phyloP scores from a whole-genome alignment of 37 sponge, comb jelly and placozoan genomes.

The Agelas oroides region DNA sequence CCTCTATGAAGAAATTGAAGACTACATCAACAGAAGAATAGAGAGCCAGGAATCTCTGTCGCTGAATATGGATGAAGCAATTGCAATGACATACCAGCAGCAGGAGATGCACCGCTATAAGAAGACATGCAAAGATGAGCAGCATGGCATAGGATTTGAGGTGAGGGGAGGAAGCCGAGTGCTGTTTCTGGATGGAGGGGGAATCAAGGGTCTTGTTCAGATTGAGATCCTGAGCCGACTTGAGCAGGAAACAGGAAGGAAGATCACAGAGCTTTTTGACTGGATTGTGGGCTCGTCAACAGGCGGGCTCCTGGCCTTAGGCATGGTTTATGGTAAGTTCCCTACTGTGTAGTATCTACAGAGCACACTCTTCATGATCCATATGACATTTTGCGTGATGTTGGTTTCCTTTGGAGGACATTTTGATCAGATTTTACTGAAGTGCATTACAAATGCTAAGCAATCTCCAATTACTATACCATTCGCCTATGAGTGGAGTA shows the following conservation, averaged over 20 bases:
- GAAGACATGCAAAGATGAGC: neutral
- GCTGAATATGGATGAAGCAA: slow-evolving; percentile 27
- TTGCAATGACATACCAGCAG: slow-evolving; percentile 30
- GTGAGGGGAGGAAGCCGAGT: slow-evolving; percentile 30
- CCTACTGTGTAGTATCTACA: too few species aligned
- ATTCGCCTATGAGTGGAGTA: too few species aligned
- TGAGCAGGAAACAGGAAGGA: slow-evolving; percentile 35
- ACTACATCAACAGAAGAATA: slow-evolving; percentile 21
- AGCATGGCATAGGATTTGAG: neutral
- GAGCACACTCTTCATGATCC: too few species aligned
- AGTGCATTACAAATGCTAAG: too few species aligned
- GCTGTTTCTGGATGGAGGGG: slow-evolving; percentile 66
- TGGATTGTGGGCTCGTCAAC: slow-evolving; percentile 64
- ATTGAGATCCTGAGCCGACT: slow-evolving; percentile 55
- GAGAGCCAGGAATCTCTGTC: neutral
- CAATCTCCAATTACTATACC: too few species aligned
- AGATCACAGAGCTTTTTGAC: slow-evolving; percentile 60
- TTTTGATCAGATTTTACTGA: too few species aligned
- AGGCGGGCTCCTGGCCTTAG: slow-evolving; percentile 65
- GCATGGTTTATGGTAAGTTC: slow-evolving; percentile 56
- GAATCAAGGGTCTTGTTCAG: slow-evolving; percentile 64
- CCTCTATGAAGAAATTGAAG: slow-evolving; percentile 30
- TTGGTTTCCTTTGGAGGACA: too few species aligned
- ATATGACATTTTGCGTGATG: too few species aligned
- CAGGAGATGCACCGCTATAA: slow-evolving; percentile 5